Evolutionary conservation across 2,888 invertebrate genomes (phyloP).

Genomic region (Scaptomyza cyrtandrae): DNA sequence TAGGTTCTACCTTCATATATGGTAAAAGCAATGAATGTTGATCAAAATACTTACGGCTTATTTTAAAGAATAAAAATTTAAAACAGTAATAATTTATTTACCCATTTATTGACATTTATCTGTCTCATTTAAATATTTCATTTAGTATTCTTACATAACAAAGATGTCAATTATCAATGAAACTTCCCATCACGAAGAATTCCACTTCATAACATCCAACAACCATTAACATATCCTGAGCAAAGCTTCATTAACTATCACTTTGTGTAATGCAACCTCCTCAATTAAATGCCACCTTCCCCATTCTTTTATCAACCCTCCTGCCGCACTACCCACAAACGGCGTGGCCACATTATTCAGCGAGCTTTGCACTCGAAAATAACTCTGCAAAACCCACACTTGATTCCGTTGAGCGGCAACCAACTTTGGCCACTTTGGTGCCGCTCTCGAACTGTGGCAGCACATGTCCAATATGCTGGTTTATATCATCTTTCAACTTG

Average conservation of each 20-base stretch:
- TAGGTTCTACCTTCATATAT: no score
- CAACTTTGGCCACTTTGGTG: constrained; percentile 40
- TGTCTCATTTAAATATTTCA: background rate
- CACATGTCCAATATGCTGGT: constrained; percentile 57
- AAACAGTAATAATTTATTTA: background rate
- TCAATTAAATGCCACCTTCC: constrained; percentile 24
- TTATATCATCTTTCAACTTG: constrained; percentile 52
- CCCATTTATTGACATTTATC: background rate
- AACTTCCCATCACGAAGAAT: background rate
- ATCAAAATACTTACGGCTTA: no score
- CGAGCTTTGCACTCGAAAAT: constrained; percentile 28
- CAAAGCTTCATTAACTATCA: constrained; percentile 18
- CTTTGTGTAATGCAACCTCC: constrained; percentile 5
- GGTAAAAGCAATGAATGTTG: no score
- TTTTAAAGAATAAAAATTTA: no score
- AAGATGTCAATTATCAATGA: background rate
- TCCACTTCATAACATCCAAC: background rate
- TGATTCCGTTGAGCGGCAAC: constrained; percentile 7
- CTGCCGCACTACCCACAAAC: constrained; percentile 13
- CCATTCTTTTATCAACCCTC: background rate
- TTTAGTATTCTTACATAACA: background rate
- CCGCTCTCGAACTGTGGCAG: constrained; percentile 37
- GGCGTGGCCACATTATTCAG: constrained; percentile 50
- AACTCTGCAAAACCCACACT: constrained; percentile 29
- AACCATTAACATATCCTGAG: background rate